These are phyloP conservation scores for Chrysolina americana DNA, from an alignment of 2,888 invertebrate species.

Conservation along the genomic window DNA sequence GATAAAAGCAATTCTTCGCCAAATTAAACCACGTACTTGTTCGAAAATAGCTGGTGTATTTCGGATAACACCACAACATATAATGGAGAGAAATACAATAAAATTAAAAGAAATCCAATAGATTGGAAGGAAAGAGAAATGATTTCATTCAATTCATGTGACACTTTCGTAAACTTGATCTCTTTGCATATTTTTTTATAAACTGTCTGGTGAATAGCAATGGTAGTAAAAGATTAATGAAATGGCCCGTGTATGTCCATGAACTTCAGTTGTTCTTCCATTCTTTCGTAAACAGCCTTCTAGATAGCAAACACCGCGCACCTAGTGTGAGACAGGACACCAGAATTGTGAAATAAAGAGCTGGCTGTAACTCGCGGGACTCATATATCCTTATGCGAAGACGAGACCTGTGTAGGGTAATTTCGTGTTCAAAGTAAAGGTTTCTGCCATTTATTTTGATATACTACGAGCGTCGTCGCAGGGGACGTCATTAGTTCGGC, in stretches of 20 bases:
- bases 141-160: no score
- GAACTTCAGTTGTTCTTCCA: neutral
- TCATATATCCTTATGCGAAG: slow-evolving; percentile 12
- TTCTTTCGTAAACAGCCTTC: neutral
- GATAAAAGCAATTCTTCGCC: no score
- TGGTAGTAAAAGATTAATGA: no score
- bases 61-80: no score
- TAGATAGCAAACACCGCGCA: slow-evolving; percentile 7
- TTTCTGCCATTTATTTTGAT: slow-evolving; percentile 23
- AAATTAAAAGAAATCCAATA: no score
- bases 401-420: slow-evolving; percentile 22
- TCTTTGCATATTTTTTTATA: no score
- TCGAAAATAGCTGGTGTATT: no score
- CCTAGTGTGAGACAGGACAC: slow-evolving; percentile 15
- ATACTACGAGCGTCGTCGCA: slow-evolving; percentile 1
- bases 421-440: slow-evolving; percentile 21
- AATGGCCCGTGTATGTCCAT: neutral
- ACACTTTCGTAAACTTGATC: no score
- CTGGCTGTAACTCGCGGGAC: neutral
- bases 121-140: no score
- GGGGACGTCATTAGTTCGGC: slow-evolving; percentile 10
- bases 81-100: no score
- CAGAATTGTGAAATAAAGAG: slow-evolving; percentile 10
- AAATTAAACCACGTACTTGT: no score
- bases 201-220: no score